Evolutionary conservation across 53 echinoderm and acorn worm species (phyloP), one percentile per base, ranked within the genome.

Genomic region (Hippasteria phrygiana): DNA sequence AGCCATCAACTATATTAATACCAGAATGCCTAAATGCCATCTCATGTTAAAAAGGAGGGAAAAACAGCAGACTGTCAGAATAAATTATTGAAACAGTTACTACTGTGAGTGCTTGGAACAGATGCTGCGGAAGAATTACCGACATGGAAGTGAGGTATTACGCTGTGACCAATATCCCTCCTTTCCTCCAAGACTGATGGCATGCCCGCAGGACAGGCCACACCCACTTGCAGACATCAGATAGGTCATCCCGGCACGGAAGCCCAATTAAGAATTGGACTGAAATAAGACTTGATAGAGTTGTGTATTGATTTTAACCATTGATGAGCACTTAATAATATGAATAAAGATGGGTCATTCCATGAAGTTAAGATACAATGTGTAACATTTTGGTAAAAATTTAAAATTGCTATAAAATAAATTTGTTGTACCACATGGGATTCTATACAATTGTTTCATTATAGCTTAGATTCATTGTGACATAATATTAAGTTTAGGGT

Each of bases 141-240:
- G 36, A 11, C 67, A 66, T 66, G 67, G 67, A 66, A 66, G 67
- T 66, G 34, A 66, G 35, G 36, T 66, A 66, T 66, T 66, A 66
- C 36, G 32, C 67, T 16, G 11, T 66, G 67, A 66, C 67, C 67
- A 66, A 66, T 11, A 66, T 35, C 36, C 47, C 35, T 35, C 67
- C 35, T 66, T 66, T 17, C 67, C 36, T 66, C 67, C 0, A 59
- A 18, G 24, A 24, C 7, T 59, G n/a, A 7, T 59, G 59, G 59
- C 59, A 9, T 17, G 59, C n/a, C 17, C 7, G 59, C n/a, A 24
- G 20, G 59, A n/a, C n/a, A 20, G 59, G 20, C 59, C 59, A 26
- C 59, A 26, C 59, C 59, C 59, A 59, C 59, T 59, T 1, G 59
- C 22, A 59, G 22, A 26, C 59, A 59, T 59, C 59, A 18, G 22